phyloP scores from a whole-genome alignment of 1,140 invertebrate species.

The Limonius californicus region DNA sequence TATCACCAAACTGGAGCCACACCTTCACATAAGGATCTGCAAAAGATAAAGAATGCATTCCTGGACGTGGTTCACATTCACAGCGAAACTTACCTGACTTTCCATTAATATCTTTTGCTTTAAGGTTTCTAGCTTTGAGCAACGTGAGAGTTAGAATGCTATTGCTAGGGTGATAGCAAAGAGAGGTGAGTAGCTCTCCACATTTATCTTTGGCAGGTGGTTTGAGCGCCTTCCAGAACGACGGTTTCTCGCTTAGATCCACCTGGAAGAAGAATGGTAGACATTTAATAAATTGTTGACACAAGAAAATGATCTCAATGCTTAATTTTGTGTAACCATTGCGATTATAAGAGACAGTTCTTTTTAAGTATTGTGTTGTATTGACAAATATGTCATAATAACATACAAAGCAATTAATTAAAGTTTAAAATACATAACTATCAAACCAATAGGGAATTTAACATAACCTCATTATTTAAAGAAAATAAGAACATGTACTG shows the following conservation, averaged over 20 bases:
- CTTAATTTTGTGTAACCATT: too few species aligned
- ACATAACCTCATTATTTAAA: too few species aligned
- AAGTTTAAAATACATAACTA: too few species aligned
- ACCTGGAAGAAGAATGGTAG: slow-evolving; percentile 57
- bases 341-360: too few species aligned
- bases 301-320: too few species aligned
- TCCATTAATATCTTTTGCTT: slow-evolving; percentile 92
- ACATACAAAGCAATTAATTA: too few species aligned
- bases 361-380: too few species aligned
- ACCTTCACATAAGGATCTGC: slow-evolving; percentile 95
- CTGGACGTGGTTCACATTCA: background rate
- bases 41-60: too few species aligned
- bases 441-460: too few species aligned
- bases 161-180: slow-evolving; percentile 90
- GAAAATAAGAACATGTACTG: too few species aligned
- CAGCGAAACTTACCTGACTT: slow-evolving; percentile 73
- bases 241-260: slow-evolving; percentile 85
- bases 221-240: slow-evolving; percentile 89
- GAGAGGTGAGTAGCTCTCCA: slow-evolving; percentile 83
- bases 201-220: slow-evolving; percentile 89
- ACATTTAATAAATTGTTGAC: background rate
- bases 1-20: slow-evolving; percentile 93
- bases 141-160: slow-evolving; percentile 82
- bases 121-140: slow-evolving; percentile 86
- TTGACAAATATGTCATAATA: too few species aligned